A percentile compares a stretch with the other conserved stretches of the same genome.
Conservation (phyloP, 2,113 vertebrate species). For the Pelusios castaneus region DNA sequence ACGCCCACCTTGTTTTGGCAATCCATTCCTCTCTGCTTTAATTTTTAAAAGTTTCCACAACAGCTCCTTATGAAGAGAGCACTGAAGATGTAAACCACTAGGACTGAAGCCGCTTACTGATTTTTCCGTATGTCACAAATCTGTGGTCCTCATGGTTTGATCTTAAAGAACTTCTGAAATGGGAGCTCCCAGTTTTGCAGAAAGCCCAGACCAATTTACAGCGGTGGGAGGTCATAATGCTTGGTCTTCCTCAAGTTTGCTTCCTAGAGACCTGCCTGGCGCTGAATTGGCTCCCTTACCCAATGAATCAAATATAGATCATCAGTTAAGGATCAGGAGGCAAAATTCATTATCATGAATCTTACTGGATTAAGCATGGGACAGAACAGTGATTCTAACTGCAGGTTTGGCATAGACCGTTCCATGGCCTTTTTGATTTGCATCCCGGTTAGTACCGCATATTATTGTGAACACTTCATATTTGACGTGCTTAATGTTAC, state of each 20-base stretch:
- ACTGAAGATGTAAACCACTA: not conserved
- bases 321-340: not conserved
- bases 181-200: not conserved
- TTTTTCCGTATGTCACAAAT: not conserved
- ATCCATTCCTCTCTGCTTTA: not conserved
- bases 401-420: not conserved
- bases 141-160: not conserved
- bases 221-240: not conserved
- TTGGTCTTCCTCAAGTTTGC: not conserved
- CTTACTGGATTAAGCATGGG: not conserved
- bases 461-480: not conserved
- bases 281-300: not conserved
- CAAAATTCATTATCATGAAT: not conserved
- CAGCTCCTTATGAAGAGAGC: not conserved
- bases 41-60: not conserved
- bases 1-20: too few species aligned
- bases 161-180: not conserved
- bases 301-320: not conserved
- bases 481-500: too few species aligned
- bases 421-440: not conserved
- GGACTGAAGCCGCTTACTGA: too few species aligned
- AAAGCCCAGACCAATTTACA: not conserved
- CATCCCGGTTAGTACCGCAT: not conserved
- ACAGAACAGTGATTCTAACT: not conserved
- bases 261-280: not conserved